Conservation (phyloP, 2,113 vertebrate genomes). For the Saimiri boliviensis region DNA sequence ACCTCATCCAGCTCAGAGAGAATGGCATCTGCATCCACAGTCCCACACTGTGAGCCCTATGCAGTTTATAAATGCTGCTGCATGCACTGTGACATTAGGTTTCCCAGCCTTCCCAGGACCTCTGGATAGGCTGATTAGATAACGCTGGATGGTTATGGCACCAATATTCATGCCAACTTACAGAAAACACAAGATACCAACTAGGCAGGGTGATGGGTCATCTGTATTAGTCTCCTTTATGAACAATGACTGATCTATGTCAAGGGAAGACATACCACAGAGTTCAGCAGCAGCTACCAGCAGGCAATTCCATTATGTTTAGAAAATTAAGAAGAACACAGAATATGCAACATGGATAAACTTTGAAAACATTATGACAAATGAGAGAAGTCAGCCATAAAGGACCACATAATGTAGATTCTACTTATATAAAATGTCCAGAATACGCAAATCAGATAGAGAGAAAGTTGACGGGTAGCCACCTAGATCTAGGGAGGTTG, state of each 20-base stretch:
- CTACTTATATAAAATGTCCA: not conserved
- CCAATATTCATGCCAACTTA: not conserved
- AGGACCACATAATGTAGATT: not conserved
- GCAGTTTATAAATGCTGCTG: not conserved
- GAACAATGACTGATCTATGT: not conserved
- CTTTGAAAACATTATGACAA: not conserved
- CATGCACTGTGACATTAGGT: not conserved
- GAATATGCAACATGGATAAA: not conserved
- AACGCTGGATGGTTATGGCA: not conserved
- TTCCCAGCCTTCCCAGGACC: not conserved
- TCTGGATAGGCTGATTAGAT: not conserved
- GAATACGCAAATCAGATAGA: not conserved
- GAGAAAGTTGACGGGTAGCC: not conserved
- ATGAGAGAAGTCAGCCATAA: not conserved
- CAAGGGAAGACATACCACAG: not conserved
- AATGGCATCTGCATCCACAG: not conserved
- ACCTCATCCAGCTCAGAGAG: not conserved
- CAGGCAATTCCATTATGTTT: not conserved
- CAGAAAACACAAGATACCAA: not conserved
- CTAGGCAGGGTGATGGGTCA: not conserved
- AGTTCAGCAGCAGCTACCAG: not conserved
- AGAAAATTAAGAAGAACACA: not conserved
- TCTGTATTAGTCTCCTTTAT: not conserved
- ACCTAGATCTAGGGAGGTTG: not conserved
- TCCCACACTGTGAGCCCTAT: not conserved